phyloP scores from a whole-genome alignment of 35 echinoderm and acorn worm genomes.

The Chiridota heheva region DNA sequence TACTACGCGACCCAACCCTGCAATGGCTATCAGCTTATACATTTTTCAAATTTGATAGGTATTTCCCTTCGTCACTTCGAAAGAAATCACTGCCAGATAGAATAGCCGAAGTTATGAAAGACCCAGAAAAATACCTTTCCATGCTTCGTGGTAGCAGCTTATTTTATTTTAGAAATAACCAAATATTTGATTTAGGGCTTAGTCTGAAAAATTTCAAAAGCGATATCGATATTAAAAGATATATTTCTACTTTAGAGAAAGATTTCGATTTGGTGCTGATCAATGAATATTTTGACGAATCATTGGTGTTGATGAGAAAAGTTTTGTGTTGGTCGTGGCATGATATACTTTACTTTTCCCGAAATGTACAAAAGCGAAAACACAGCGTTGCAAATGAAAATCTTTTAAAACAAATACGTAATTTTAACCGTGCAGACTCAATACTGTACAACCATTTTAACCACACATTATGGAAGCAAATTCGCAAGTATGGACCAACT shows the following conservation, averaged over 20 bases:
- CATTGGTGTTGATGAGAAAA: conserved; percentile 53
- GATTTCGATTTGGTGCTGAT: conserved; percentile 63
- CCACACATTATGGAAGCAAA: conserved; percentile 52
- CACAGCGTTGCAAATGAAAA: conserved; percentile 14
- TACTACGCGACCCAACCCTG: conserved; percentile 21
- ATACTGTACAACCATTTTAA: conserved; percentile 56
- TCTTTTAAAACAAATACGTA: conserved; percentile 8
- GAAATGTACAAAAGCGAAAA: conserved; percentile 31
- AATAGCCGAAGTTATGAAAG: not conserved
- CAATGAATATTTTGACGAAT: conserved; percentile 76
- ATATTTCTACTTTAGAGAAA: conserved; percentile 27
- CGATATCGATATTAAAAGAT: conserved; percentile 10
- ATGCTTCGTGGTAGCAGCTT: not conserved
- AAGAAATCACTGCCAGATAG: not conserved
- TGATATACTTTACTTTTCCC: conserved; percentile 54
- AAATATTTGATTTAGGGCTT: conserved; percentile 57
- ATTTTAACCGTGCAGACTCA: conserved; percentile 31
- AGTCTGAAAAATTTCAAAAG: conserved; percentile 8
- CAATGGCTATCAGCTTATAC: conserved; percentile 28
- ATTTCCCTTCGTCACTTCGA: not conserved
- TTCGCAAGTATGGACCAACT: not conserved
- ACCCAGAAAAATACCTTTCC: not conserved
- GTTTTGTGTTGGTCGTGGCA: conserved; percentile 52
- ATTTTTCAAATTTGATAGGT: conserved; percentile 15
- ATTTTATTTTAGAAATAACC: conserved; percentile 52